These are phyloP conservation scores for Emydoidea blandingii DNA, from an alignment of 2,797 vertebrate genomes.

Conservation along the genomic window DNA sequence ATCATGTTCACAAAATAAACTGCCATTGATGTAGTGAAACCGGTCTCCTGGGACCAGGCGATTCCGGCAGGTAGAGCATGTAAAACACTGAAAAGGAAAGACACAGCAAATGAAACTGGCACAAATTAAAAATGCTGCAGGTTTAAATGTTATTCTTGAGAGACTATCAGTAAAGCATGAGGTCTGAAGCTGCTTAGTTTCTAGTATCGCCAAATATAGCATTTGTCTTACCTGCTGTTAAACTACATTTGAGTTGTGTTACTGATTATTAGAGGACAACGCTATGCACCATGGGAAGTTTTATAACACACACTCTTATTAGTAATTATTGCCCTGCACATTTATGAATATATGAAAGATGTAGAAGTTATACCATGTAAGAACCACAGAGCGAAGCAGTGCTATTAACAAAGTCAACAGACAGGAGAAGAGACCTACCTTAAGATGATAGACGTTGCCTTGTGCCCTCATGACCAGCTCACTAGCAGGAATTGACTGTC, in stretches of 20 bases:
- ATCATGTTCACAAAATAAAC: slow-evolving; percentile 99
- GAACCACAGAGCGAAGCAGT: neutral
- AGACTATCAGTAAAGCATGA: slow-evolving; percentile 49
- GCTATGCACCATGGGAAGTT: neutral
- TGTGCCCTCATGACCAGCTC: slow-evolving; percentile 99
- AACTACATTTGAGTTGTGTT: neutral
- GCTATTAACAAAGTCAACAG: neutral
- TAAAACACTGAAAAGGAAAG: slow-evolving; percentile 91
- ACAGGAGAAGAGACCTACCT: slow-evolving; percentile 83
- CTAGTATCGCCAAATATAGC: slow-evolving; percentile 46
- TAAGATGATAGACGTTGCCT: slow-evolving; percentile 99
- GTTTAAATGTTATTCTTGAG: slow-evolving; percentile 66
- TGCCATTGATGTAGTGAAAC: slow-evolving; percentile 99
- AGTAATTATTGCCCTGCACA: neutral
- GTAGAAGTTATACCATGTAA: neutral
- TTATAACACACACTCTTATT: neutral
- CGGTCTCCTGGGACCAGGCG: slow-evolving; percentile 98
- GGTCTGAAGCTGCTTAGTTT: slow-evolving; percentile 44
- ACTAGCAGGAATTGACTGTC: slow-evolving; percentile 98
- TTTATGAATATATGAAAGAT: slow-evolving; percentile 18
- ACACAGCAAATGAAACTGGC: slow-evolving; percentile 74
- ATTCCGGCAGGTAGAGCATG: slow-evolving; percentile 99
- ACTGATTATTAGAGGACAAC: slow-evolving; percentile 21
- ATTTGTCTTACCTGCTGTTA: slow-evolving; percentile 57
- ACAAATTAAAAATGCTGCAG: slow-evolving; percentile 70